Percentiles rank a stretch among this genome's conserved stretches.
These are phyloP conservation scores for Electrona antarctica DNA, from an alignment of 2,113 vertebrate species.

Conservation along the genomic window DNA sequence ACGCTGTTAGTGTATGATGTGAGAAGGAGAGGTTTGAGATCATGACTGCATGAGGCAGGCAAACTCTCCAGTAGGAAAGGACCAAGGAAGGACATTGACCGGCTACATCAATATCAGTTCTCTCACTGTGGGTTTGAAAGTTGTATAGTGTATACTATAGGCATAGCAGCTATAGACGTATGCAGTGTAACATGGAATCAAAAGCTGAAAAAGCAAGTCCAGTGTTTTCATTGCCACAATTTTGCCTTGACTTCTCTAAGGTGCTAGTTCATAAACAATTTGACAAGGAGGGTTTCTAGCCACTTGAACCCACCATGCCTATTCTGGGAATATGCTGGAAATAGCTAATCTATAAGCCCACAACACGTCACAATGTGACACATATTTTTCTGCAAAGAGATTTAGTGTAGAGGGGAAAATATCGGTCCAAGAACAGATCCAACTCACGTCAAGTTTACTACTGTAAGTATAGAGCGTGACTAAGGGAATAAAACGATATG, in stretches of 20 bases:
- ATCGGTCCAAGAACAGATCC: too few relatives aligned
- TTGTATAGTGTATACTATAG: background rate
- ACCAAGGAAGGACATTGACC: background rate
- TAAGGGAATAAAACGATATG: background rate
- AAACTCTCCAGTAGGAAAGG: background rate
- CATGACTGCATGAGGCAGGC: slow-evolving; percentile 23
- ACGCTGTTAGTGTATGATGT: slow-evolving; percentile 14
- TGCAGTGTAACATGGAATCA: slow-evolving; percentile 30
- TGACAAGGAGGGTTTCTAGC: slow-evolving; percentile 23
- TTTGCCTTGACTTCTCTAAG: slow-evolving; percentile 1
- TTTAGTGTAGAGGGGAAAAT: too few relatives aligned
- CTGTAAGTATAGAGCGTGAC: too few relatives aligned
- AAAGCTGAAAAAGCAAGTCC: slow-evolving; percentile 14
- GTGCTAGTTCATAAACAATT: slow-evolving; percentile 48
- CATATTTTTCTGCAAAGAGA: too few relatives aligned
- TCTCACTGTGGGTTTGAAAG: background rate
- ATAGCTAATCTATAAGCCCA: too few relatives aligned
- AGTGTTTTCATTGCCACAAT: slow-evolving; percentile 18
- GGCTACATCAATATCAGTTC: background rate
- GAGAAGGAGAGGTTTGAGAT: slow-evolving; percentile 35
- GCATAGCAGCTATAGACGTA: slow-evolving; percentile 25
- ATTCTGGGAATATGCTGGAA: too few relatives aligned
- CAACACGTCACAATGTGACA: too few relatives aligned
- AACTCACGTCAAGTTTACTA: too few relatives aligned
- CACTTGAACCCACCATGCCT: too few relatives aligned